Conservation (phyloP, 2,113 vertebrate species). For the Dolichotis patagonum region DNA sequence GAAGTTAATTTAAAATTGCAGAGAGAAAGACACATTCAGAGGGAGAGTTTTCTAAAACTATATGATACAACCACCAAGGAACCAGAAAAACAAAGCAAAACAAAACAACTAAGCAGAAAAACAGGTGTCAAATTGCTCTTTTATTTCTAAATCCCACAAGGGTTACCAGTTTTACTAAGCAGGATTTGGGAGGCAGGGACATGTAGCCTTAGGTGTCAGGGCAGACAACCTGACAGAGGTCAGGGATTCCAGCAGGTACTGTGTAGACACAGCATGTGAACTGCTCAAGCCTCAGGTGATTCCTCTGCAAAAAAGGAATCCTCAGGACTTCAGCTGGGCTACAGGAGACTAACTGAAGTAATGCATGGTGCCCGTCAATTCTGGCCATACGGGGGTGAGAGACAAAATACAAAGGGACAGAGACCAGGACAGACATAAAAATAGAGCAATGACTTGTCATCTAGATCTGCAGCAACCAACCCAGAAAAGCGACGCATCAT, state of each 20-base stretch:
- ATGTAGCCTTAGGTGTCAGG: rapidly evolving
- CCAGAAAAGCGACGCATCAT: not conserved
- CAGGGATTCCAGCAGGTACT: rapidly evolving
- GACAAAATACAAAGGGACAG: rapidly evolving
- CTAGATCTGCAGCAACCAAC: rapidly evolving
- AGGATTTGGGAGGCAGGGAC: not conserved
- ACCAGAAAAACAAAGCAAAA: not conserved
- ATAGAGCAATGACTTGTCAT: not conserved
- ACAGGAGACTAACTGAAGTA: not conserved
- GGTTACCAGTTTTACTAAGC: rapidly evolving
- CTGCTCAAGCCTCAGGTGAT: not conserved
- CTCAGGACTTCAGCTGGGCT: not conserved
- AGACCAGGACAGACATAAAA: not conserved
- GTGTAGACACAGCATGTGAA: rapidly evolving
- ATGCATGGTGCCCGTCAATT: not conserved
- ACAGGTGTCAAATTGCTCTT: not conserved
- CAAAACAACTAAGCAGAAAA: not conserved
- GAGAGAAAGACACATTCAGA: not conserved
- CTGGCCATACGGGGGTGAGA: not conserved
- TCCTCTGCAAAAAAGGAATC: not conserved
- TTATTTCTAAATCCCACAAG: not conserved
- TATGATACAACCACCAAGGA: not conserved
- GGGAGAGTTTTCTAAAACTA: not conserved
- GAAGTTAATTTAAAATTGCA: not conserved
- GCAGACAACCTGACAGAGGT: not conserved